Base-by-base conservation (phyloP, 2,113 vertebrate genomes). In the Lampris incognitus region DNA sequence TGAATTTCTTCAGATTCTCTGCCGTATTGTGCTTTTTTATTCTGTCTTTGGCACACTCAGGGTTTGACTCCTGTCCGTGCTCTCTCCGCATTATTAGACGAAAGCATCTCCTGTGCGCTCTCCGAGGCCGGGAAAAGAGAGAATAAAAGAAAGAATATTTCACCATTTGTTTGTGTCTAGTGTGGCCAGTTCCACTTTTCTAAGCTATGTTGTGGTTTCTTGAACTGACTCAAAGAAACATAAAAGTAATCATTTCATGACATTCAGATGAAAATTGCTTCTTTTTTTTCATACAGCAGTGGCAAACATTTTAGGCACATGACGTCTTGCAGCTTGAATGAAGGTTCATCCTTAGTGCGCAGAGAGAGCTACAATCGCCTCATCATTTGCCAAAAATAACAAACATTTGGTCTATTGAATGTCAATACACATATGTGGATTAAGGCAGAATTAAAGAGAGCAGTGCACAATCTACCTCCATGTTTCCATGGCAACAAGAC, bases 401-500 rank as follows among this genome's bases (percentile, higher is more conserved):
- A 4, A 13, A 4, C 51, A 4, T 11, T 54, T 54, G 51, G 4
- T 1, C 38, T 72, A 37, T 80, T 82, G 78, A 66, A 77, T 76
- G 69, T 80, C 69, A 87, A 86, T 77, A 69, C 63, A 79, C 83
- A 72, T 75, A 78, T 76, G 62, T 67, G 84, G 82, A 80, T 58
- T 52, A 81, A 85, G 79, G 80, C 74, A 74, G 69, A 80, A 75
- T 75, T 75, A 83, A 70, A 64, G 77, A 86, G 77, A 83, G 85
- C 76, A 60, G 69, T 54, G 72, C 71, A 84, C 74, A 80, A 75
- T 79, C 85, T 84, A 81, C 36, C 2, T 90, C 79, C 80, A 82
- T 55, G 91, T 92, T 92, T 86, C 90, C 85, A 92, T 92, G 90
- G 89, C 86, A 92, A 92, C 90, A 85, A 82, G 85, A 87, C 87